Evolutionary conservation across 2,113 vertebrate species (phyloP).

Genomic region (Pluvialis apricaria): DNA sequence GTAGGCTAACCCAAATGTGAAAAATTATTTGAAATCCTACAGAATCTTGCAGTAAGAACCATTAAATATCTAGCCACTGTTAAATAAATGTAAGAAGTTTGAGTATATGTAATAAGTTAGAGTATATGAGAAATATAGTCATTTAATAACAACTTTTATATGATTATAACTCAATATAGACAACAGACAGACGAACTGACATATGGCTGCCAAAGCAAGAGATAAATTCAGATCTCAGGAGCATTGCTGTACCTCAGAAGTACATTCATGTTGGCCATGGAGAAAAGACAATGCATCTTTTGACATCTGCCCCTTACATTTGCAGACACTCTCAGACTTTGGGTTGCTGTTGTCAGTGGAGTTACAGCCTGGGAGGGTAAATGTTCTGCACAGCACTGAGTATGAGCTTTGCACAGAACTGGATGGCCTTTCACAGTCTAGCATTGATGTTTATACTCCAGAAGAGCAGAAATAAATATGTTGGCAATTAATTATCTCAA

Average conservation of each 20-base stretch:
- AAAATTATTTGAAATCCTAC: neutral
- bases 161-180: neutral
- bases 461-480: neutral
- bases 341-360: neutral
- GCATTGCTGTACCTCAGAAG: neutral
- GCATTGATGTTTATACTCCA: neutral
- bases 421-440: neutral
- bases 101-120: neutral
- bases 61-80: neutral
- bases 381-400: neutral
- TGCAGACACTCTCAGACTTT: neutral
- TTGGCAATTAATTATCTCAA: neutral
- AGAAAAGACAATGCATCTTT: neutral
- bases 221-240: neutral
- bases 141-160: neutral
- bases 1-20: neutral
- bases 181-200: neutral
- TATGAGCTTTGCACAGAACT: neutral
- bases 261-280: neutral
- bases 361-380: neutral
- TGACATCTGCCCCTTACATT: neutral
- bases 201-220: neutral
- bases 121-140: neutral
- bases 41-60: neutral
- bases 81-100: neutral